phyloP scores from a whole-genome alignment of 2,797 vertebrate species.

The Fringilla coelebs region DNA sequence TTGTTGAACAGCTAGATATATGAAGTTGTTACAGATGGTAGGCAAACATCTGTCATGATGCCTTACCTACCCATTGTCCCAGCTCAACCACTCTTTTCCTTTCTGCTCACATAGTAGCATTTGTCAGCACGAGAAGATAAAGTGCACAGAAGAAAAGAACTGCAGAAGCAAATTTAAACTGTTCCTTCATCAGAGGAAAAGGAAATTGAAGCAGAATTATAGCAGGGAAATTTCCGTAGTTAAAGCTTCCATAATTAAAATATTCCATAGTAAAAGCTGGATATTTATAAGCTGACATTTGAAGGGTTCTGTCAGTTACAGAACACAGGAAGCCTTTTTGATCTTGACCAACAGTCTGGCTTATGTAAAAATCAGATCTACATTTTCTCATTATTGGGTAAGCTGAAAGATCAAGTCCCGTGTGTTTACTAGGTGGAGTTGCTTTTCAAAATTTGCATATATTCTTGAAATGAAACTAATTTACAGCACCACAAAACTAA shows the following conservation, averaged over 20 bases:
- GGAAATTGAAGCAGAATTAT: neutral
- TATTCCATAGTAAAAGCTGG: neutral
- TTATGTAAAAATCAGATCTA: neutral
- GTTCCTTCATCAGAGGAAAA: neutral
- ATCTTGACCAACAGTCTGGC: neutral
- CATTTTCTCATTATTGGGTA: neutral
- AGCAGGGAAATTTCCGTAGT: neutral
- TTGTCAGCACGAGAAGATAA: neutral
- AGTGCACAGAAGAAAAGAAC: neutral
- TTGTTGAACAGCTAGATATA: neutral
- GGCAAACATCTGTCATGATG: neutral
- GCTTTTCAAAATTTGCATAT: neutral
- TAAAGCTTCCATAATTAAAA: neutral
- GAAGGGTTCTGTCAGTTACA: neutral
- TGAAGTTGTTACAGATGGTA: neutral
- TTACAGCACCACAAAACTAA: neutral
- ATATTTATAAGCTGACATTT: neutral
- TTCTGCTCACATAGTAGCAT: neutral
- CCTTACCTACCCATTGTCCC: neutral
- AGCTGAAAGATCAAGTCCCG: neutral
- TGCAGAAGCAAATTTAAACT: neutral
- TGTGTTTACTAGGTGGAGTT: neutral
- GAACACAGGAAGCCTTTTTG: neutral
- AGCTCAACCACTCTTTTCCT: neutral
- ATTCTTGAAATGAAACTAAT: neutral